Conservation (phyloP, 2,888 invertebrate genomes). For the Flabesymbios commensalis region DNA sequence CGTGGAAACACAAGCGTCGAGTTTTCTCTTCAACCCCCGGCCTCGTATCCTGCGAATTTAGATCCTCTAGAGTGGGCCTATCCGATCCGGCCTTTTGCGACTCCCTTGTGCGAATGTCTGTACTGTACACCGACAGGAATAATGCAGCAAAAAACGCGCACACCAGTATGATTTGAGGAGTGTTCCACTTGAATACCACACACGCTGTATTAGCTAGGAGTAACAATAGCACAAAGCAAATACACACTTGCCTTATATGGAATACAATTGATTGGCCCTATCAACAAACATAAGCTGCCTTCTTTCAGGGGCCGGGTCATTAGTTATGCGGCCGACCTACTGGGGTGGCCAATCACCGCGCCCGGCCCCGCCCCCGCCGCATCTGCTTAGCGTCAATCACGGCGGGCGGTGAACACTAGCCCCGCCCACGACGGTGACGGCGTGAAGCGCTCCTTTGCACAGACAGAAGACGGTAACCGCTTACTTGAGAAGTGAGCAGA, state of each 20-base stretch:
- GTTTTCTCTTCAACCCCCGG: too few species aligned
- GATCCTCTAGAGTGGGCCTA: too few species aligned
- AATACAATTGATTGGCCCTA: conserved; percentile 56
- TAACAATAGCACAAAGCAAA: conserved; percentile 52
- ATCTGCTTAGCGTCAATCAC: neutral
- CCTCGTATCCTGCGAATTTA: too few species aligned
- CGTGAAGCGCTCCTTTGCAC: too few species aligned
- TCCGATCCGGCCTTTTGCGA: neutral
- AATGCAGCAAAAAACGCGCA: conserved; percentile 46
- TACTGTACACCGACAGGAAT: conserved; percentile 8
- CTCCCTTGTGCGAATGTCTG: neutral
- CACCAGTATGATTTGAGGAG: too few species aligned
- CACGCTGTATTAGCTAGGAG: conserved; percentile 48
- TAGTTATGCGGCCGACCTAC: conserved; percentile 37
- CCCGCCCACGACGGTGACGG: neutral
- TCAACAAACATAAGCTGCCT: conserved; percentile 40
- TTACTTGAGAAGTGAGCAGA: too few species aligned
- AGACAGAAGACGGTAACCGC: too few species aligned
- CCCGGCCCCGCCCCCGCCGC: neutral
- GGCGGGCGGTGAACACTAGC: neutral
- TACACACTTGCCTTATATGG: conserved; percentile 51
- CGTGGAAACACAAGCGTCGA: too few species aligned
- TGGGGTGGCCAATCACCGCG: conserved; percentile 11
- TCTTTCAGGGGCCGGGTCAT: conserved; percentile 43
- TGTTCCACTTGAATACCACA: too few species aligned